Evolutionary conservation across 2,888 invertebrate species (phyloP).

Genomic region (Erebia palarica): DNA sequence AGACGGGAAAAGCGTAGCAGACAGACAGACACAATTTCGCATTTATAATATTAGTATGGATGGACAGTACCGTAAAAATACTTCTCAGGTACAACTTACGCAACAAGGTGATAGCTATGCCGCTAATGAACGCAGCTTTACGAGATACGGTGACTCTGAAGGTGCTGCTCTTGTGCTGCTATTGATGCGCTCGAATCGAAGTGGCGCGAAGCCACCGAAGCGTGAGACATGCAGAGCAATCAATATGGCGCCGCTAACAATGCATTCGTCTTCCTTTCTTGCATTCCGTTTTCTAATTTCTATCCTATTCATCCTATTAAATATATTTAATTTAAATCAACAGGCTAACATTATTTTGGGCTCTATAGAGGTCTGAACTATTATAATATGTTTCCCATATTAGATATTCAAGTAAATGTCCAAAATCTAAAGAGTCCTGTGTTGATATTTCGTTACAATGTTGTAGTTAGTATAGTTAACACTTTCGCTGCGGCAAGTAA

Average conservation of each 20-base stretch:
- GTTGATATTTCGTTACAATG: background rate
- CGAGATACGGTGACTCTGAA: slow-evolving; percentile 6
- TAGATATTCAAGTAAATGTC: too few species aligned
- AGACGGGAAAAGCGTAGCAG: too few species aligned
- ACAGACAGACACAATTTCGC: too few species aligned
- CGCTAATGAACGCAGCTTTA: slow-evolving; percentile 1
- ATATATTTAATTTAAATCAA: too few species aligned
- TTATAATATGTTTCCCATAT: too few species aligned
- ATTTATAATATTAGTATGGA: too few species aligned
- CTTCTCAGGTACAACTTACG: background rate
- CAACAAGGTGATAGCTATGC: background rate
- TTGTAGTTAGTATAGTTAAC: background rate
- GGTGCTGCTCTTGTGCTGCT: background rate
- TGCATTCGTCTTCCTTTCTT: background rate
- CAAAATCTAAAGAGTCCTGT: background rate
- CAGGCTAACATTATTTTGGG: too few species aligned
- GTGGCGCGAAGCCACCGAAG: slow-evolving; percentile 7
- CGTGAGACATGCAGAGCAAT: slow-evolving; percentile 3
- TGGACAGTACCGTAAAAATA: background rate
- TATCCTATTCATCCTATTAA: background rate
- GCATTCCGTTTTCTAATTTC: background rate
- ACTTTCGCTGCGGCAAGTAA: too few species aligned
- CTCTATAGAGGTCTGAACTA: too few species aligned
- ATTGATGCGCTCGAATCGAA: background rate
- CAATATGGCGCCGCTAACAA: background rate